A percentile compares a stretch with the other conserved stretches of the same genome.
Evolutionary conservation across 2,797 vertebrate genomes (phyloP).

Genomic region (Orestias chungarensis): DNA sequence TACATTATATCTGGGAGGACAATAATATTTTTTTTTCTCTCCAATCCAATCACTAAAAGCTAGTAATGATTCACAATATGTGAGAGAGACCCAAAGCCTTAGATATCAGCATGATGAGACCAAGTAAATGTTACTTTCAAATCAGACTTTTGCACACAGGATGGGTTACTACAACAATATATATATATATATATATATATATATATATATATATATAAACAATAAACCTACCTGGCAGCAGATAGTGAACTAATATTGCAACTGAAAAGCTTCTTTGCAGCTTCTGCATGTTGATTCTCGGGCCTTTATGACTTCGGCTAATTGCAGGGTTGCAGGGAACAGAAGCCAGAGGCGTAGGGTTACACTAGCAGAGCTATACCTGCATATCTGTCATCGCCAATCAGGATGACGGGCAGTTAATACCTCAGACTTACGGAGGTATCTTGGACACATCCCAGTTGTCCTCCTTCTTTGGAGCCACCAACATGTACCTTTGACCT

Average conservation of each 20-base stretch:
- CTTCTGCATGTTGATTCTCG: constrained; percentile 32
- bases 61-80: background rate
- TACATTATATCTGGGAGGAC: background rate
- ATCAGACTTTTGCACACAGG: background rate
- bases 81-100: background rate
- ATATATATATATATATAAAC: no score
- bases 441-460: constrained; percentile 53
- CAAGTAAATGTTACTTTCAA: background rate
- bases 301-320: constrained; percentile 53
- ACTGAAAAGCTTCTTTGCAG: background rate
- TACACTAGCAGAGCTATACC: constrained; percentile 68
- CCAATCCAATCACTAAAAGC: background rate
- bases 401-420: constrained; percentile 71
- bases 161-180: background rate
- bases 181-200: no score
- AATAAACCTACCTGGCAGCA: background rate
- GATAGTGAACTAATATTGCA: background rate
- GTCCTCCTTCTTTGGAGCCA: constrained; percentile 32
- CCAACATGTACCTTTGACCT: constrained; percentile 56
- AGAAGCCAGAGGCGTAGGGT: constrained; percentile 60
- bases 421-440: constrained; percentile 61
- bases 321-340: constrained; percentile 53
- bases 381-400: constrained; percentile 76
- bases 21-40: background rate
- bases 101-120: background rate